Percentiles rank a stretch among this genome's conserved stretches.
Evolutionary conservation across 2,113 vertebrate genomes (phyloP).

Genomic region (Eurypyga helias): DNA sequence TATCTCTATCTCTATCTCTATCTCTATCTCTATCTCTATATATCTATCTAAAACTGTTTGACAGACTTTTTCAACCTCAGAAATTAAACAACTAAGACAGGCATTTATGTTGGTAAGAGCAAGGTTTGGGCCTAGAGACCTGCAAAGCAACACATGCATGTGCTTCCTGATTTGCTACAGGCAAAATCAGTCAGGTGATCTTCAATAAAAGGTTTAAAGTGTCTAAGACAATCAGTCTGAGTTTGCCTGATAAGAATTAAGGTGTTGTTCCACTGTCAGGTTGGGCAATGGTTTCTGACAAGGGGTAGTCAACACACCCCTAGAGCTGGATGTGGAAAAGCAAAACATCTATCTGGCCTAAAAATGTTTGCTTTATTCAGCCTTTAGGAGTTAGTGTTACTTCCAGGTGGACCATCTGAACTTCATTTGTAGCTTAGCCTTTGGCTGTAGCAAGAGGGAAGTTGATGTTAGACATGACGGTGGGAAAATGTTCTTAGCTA

Average conservation of each 20-base stretch:
- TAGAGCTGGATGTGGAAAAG: background rate
- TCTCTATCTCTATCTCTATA: no score
- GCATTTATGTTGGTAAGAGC: background rate
- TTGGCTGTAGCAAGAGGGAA: background rate
- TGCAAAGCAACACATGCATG: background rate
- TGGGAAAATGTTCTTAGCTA: background rate
- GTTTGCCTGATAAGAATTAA: background rate
- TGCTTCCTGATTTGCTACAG: background rate
- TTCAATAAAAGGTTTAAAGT: background rate
- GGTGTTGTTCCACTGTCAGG: background rate
- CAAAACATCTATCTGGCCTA: background rate
- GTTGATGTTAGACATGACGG: background rate
- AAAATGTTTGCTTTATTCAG: background rate
- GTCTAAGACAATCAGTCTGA: background rate
- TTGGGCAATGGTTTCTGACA: background rate
- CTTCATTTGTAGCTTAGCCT: background rate
- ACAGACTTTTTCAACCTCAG: background rate
- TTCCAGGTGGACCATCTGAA: background rate
- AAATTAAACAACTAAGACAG: background rate
- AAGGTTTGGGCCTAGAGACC: background rate
- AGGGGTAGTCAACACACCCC: background rate
- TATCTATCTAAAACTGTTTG: background rate
- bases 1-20: no score
- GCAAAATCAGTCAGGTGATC: constrained; percentile 1
- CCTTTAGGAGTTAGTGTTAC: background rate